These are phyloP conservation scores for Sebastes taczanowskii DNA, from an alignment of 2,797 vertebrate species.

Conservation along the genomic window DNA sequence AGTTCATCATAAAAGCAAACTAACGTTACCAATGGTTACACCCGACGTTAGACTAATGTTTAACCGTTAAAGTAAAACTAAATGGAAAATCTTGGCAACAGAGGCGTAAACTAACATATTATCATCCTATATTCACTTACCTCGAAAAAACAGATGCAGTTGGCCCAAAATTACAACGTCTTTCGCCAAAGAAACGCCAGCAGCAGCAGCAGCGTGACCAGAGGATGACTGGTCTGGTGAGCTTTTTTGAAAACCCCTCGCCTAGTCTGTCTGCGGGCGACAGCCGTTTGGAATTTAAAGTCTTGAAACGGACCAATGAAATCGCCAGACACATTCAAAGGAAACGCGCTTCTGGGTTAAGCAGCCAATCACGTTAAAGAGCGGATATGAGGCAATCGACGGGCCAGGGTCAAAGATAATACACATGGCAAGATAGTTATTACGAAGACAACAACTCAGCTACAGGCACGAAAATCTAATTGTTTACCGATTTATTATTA, in stretches of 20 bases:
- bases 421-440: not conserved
- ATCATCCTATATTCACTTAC: conserved; percentile 37
- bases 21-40: rapidly evolving
- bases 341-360: conserved; percentile 52
- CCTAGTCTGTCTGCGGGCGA: not conserved
- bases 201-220: rapidly evolving
- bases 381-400: conserved; percentile 15
- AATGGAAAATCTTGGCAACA: not conserved
- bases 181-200: not conserved
- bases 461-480: no score
- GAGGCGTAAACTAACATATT: rapidly evolving
- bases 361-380: conserved; percentile 66
- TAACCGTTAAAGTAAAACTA: not conserved
- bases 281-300: conserved; percentile 80
- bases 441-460: no score
- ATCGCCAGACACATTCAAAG: conserved; percentile 10
- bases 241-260: conserved; percentile 42
- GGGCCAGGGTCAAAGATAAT: not conserved
- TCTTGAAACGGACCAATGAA: conserved; percentile 73
- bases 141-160: conserved; percentile 27
- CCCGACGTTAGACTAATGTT: no score
- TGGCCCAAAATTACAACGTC: not conserved
- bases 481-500: no score
- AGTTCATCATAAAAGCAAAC: not conserved
- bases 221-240: no score